Base-by-base conservation (phyloP, 1,140 invertebrate species). In the Ceratoteleas bidentatus region DNA sequence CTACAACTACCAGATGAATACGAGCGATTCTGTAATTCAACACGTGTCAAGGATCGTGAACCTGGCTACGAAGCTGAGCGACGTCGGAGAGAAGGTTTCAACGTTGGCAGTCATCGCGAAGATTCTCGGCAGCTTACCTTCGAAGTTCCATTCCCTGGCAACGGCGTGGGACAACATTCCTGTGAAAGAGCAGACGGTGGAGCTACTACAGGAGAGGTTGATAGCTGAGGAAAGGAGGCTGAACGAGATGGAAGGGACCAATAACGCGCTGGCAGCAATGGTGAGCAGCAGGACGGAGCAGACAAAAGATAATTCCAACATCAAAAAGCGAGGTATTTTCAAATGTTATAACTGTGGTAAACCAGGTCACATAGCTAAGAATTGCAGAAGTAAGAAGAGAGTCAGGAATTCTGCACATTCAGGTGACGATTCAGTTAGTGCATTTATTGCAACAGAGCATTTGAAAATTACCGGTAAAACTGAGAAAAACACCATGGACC, bases 131-230 rank as follows among this genome's bases (percentile, higher is more conserved):
- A 69, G 74, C 16, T 15, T 78, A 7, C 73, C 81, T 6, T 32
- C 34, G 0, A 79, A 83, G 16, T 83, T 60, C 36, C 64, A 70
- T 15, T 45, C 53, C 0, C 54, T 83, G 2, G 56, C 57, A 6
- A 74, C 79, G 6, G 79, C 79, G 7, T 82, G 73, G 66, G 73
- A 83, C 47, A 83, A 66, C 32, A 74, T 77, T 7, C 11, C 69
- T 3, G 3, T 43, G 8, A 40, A 40, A 10, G 38, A 40, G 11
- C 38, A 40, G 11, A 6, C 8, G 9, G n/a, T 82, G 10, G 33
- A 47, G 0, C 60, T 8, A 10, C 15, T 82, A 4, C 33, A 60
- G 15, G 79, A 82, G 16, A 58, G 79, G n/a, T 60, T 82, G 8
- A 64, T 70, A 8, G 57, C 50, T 3, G 72, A 76, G 50, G 79